Conservation (phyloP, 2,797 vertebrate species). For the Myotis findleyi region DNA sequence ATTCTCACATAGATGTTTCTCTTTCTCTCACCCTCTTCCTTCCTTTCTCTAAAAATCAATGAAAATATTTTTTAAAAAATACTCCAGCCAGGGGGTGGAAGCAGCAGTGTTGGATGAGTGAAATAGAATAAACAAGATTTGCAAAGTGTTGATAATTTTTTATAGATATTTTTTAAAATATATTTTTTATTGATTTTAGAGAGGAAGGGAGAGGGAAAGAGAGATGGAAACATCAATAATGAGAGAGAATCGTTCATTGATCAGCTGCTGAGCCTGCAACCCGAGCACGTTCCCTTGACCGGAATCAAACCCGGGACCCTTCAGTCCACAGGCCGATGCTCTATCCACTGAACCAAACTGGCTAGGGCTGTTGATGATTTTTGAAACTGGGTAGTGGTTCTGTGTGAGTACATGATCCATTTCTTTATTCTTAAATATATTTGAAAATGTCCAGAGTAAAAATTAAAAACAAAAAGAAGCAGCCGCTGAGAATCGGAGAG, state of each 20-base stretch:
- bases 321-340: too few species aligned
- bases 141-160: neutral
- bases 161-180: neutral
- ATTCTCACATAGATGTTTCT: neutral
- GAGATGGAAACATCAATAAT: neutral
- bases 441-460: neutral
- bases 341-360: neutral
- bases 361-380: neutral
- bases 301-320: neutral
- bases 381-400: neutral
- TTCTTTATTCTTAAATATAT: neutral
- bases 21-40: neutral
- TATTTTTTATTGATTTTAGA: neutral
- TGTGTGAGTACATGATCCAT: neutral
- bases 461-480: neutral
- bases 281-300: neutral
- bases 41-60: neutral
- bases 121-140: neutral
- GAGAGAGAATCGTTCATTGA: neutral
- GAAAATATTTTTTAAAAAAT: neutral
- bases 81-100: neutral
- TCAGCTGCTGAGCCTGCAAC: neutral
- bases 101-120: neutral
- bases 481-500: neutral
- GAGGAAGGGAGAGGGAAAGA: too few species aligned